Evolutionary conservation across 2,113 vertebrate genomes (phyloP), one percentile per base, ranked within the genome.

Genomic region (Sisor rabdophorus): DNA sequence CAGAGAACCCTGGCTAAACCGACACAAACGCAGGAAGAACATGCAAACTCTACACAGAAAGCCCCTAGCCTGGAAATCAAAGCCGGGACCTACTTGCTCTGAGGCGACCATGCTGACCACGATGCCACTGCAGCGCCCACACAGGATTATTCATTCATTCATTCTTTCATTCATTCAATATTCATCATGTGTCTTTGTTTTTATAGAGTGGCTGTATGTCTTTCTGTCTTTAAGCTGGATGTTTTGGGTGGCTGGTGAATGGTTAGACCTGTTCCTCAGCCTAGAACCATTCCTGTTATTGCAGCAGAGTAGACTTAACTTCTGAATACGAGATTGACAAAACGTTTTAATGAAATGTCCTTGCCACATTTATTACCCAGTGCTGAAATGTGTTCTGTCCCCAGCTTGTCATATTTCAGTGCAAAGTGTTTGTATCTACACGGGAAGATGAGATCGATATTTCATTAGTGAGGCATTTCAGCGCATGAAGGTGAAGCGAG

Each of bases 391-490:
- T 78, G 56, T 70, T 74, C 61, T 53, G 58, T 71, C 5, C 12
- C 2, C 3, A 22, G 30, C 63, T 53, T 10, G 52, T 80, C 73
- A 81, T 77, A 77, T 79, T 76, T 74, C 73, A 76, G 72, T 60
- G 60, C 26, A 53, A n/a, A 30, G 53, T 79, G 76, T 81, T 79
- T 73, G 74, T 79, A 50, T 80, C 78, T 77, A 50, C 44, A 48
- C 63, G 70, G 65, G 52, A 78, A 71, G 74, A 72, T 58, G 19
- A 82, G 84, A 86, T 87, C 86, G 79, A 82, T 83, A 86, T 55
- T 77, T 69, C 77, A 83, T 85, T 82, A 87, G 84, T 85, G 67
- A 48, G 64, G 52, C 40, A 75, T 75, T 47, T 47, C 71, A 77
- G 83, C 22, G 20, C 70, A 64, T 80, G 54, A 80, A 79, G 50